Evolutionary conservation across 2,888 invertebrate species (phyloP), one percentile per base, ranked within the genome.

Genomic region (Caenorhabditis doughertyi): DNA sequence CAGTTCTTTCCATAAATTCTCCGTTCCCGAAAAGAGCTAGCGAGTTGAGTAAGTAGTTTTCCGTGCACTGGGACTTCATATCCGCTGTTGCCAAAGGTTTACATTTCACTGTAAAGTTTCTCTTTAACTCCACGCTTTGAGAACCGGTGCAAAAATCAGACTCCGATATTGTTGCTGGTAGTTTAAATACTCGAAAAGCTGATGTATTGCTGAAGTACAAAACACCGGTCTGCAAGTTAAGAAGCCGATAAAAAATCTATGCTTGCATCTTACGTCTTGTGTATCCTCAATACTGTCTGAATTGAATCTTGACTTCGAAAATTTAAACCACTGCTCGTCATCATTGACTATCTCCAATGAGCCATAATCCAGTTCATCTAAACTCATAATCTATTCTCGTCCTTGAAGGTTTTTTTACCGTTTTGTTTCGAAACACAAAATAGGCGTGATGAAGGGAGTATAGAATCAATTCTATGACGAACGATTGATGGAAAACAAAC

Each of bases 401-500:
- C 29, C 18, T 16, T 23, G n/a, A n/a, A n/a, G n/a, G n/a, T n/a
- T n/a, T 27, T 1, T 49, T 16, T 5, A 82, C 79, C 82, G 42
- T 79, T 83, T 9, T 53, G 44, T 32, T 64, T 72, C 0, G 71
- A 62, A 29, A 83, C 65, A 21, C 83, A 83, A 32, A 83, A 79
- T 11, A 83, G 39, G 0, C 49, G 58, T 23, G 68, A 35, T 7
- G 79, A 74, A 27, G 83, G 83, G 27, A 83, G 74, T 1, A 83
- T 2, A 4, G 83, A 79, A 42, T 83, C 74, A 8, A 83, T 79
- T 60, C 83, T 27, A 29, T 83, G 83, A 27, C 79, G 73, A 44
- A 74, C 64, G 7, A 83, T 70, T 42, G 55, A 55, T 8, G 83
- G 83, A 71, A 62, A 83, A 35, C 83, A 83, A 25, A 74, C 74